Conservation (phyloP, 2,797 vertebrate genomes). For the Xerus rutilus region DNA sequence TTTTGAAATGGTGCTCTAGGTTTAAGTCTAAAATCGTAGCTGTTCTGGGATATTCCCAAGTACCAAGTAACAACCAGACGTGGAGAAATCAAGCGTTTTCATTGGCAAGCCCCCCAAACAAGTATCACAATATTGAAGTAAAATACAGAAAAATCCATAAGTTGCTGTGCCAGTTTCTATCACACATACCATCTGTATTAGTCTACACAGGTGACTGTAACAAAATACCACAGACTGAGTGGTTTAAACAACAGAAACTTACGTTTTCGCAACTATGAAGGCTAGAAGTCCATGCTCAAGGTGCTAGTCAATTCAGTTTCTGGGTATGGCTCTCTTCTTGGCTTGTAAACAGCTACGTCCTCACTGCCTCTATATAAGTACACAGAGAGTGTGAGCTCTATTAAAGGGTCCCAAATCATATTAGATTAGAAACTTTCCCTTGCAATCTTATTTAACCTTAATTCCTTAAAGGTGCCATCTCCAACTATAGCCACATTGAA, state of each 20-base stretch:
- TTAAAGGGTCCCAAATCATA: neutral
- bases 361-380: neutral
- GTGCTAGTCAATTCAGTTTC: neutral
- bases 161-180: neutral
- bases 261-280: neutral
- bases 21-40: neutral
- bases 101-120: neutral
- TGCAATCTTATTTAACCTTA: neutral
- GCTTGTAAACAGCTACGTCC: neutral
- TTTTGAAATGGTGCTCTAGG: neutral
- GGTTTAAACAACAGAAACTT: neutral
- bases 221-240: neutral
- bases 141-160: neutral
- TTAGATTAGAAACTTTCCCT: neutral
- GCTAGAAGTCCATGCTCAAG: neutral
- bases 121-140: neutral
- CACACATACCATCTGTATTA: neutral
- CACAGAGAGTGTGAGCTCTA: too few relatives aligned
- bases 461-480: neutral
- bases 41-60: neutral
- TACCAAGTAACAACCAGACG: neutral
- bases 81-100: neutral
- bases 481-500: neutral
- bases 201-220: neutral
- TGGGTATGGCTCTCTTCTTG: neutral